phyloP scores from a whole-genome alignment of 1,140 invertebrate genomes.

The Drosophila azteca region DNA sequence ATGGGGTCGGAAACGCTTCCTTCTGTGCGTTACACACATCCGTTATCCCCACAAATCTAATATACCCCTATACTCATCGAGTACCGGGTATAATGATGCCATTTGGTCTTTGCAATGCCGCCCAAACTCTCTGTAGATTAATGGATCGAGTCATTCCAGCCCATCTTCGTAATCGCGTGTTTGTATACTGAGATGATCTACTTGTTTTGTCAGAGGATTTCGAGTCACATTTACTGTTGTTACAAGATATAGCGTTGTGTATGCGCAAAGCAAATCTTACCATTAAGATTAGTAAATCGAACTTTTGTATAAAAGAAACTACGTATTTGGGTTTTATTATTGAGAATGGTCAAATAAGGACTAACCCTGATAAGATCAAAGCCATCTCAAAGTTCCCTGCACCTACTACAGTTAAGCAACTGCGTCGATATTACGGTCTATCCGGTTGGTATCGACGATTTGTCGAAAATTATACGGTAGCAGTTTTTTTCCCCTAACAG shows the following conservation, averaged over 20 bases:
- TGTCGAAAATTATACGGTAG: too few species aligned
- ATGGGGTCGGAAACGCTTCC: too few species aligned
- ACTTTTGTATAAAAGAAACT: conserved; percentile 47
- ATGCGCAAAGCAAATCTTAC: conserved; percentile 31
- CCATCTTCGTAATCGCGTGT: conserved; percentile 52
- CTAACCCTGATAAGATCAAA: conserved; percentile 49
- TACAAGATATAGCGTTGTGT: conserved; percentile 38
- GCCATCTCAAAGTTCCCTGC: too few species aligned
- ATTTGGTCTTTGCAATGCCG: too few species aligned
- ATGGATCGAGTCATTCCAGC: conserved; percentile 64
- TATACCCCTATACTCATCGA: too few species aligned
- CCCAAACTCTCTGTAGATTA: conserved; percentile 83
- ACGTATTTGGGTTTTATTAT: conserved; percentile 44
- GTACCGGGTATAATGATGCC: too few species aligned
- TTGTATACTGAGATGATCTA: conserved; percentile 84
- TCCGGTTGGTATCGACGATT: too few species aligned
- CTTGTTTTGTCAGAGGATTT: conserved; percentile 78
- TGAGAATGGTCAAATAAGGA: conserved; percentile 22
- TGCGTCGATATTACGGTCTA: too few species aligned
- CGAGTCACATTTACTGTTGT: conserved; percentile 82
- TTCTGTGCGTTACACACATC: too few species aligned
- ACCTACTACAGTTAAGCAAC: too few species aligned
- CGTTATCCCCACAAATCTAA: too few species aligned
- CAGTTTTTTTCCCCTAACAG: too few species aligned
- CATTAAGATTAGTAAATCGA: conserved; percentile 1